Evolutionary conservation across 2,888 invertebrate genomes (phyloP).

Genomic region (Adineta ricciae): DNA sequence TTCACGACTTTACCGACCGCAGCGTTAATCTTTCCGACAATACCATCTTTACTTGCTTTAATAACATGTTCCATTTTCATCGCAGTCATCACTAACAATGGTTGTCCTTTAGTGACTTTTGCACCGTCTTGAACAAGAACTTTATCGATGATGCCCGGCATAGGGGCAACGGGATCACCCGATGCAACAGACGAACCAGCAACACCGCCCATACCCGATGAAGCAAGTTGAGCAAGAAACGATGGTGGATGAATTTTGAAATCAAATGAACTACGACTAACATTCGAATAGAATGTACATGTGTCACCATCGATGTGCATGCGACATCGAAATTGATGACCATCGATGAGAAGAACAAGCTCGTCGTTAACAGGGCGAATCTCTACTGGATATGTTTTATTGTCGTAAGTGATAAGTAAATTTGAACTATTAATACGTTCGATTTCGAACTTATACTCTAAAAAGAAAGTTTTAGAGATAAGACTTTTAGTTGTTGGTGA

Average conservation of each 20-base stretch:
- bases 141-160: slow-evolving; percentile 89
- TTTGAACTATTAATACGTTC: neutral
- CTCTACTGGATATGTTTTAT: neutral
- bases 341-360: neutral
- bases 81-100: slow-evolving; percentile 82
- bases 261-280: neutral
- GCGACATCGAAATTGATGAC: slow-evolving; percentile 20
- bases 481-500: too few species aligned
- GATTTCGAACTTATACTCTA: neutral
- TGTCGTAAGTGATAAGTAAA: neutral
- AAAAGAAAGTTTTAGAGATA: too few species aligned
- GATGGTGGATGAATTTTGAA: neutral
- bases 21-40: slow-evolving; percentile 17
- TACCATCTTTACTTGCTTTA: slow-evolving; percentile 24
- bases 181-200: slow-evolving; percentile 54
- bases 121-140: slow-evolving; percentile 72
- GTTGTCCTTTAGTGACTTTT: slow-evolving; percentile 71
- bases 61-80: slow-evolving; percentile 89
- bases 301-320: neutral
- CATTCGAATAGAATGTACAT: slow-evolving; percentile 19
- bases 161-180: slow-evolving; percentile 69
- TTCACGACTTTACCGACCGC: slow-evolving; percentile 30
- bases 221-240: neutral
- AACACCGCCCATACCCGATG: slow-evolving; percentile 48
- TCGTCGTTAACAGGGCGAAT: neutral